Percentiles rank a stretch among this genome's conserved stretches.
These are phyloP conservation scores for Cygnus buccinator DNA, from an alignment of 2,113 vertebrate genomes.

Conservation along the genomic window DNA sequence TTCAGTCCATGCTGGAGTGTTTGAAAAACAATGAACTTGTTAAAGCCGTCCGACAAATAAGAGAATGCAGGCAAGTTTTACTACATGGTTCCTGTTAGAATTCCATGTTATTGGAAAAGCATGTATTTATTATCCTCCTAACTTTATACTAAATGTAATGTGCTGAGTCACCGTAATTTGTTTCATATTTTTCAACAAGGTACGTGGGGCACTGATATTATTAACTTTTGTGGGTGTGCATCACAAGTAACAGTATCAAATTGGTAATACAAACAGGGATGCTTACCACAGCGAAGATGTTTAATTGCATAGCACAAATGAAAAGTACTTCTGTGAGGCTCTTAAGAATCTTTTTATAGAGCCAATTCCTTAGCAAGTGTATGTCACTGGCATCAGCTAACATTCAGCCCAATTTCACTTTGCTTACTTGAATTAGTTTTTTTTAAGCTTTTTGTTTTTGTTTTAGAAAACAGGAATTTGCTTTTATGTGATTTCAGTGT, in stretches of 20 bases:
- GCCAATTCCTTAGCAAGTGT: not conserved
- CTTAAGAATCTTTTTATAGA: not conserved
- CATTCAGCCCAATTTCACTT: not conserved
- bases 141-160: not conserved
- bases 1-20: conserved; percentile 96
- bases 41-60: conserved; percentile 90
- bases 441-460: not conserved
- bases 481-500: not conserved
- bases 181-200: not conserved
- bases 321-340: not conserved
- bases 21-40: conserved; percentile 92
- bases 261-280: not conserved
- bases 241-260: not conserved
- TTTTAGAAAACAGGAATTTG: not conserved
- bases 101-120: not conserved
- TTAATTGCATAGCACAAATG: not conserved
- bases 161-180: not conserved
- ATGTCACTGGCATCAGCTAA: not conserved
- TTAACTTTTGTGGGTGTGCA: not conserved
- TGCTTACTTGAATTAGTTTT: not conserved
- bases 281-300: not conserved
- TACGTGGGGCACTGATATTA: not conserved
- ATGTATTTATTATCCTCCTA: not conserved
- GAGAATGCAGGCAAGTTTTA: conserved; percentile 90
- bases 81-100: not conserved